Evolutionary conservation across 2,797 vertebrate species (phyloP).

Genomic region (Chrosomus eos): DNA sequence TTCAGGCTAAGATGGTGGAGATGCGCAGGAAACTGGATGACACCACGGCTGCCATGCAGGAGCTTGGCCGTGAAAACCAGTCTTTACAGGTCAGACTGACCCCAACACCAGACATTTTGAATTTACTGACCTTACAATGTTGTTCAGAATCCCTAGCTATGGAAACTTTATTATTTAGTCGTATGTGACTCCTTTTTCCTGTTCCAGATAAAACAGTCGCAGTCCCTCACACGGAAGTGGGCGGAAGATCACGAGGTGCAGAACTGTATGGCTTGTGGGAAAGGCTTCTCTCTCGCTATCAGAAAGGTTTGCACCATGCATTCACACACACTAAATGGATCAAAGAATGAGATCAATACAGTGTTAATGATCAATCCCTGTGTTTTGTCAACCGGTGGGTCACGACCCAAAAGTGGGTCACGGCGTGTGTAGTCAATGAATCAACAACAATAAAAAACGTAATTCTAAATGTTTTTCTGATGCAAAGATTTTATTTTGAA

Average conservation of each 20-base stretch:
- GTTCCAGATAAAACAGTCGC: conserved; percentile 92
- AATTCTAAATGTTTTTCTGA: not conserved
- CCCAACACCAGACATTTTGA: not conserved
- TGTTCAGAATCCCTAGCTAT: not conserved
- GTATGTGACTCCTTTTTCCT: conserved; percentile 8
- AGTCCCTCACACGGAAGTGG: conserved; percentile 96
- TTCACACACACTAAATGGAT: conserved; percentile 32
- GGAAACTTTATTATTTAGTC: not conserved
- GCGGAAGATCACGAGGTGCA: conserved; percentile 96
- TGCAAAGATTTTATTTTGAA: not conserved
- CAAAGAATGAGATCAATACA: conserved; percentile 53
- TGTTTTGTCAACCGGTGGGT: not conserved
- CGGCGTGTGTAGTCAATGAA: not conserved
- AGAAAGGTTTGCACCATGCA: conserved; percentile 83
- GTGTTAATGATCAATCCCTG: conserved; percentile 50
- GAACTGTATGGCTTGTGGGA: conserved; percentile 97
- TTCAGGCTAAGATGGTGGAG: conserved; percentile 92
- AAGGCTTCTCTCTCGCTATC: conserved; percentile 91
- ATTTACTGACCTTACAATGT: not conserved
- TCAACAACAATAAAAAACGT: not conserved
- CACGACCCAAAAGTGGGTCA: not conserved
- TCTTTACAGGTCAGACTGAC: conserved; percentile 86
- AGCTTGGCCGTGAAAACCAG: conserved; percentile 96
- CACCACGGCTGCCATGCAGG: conserved; percentile 97
- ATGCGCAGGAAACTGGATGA: conserved; percentile 95